These are phyloP conservation scores for Sebastes itinus DNA, from an alignment of 2,797 vertebrate species.

Conservation along the genomic window DNA sequence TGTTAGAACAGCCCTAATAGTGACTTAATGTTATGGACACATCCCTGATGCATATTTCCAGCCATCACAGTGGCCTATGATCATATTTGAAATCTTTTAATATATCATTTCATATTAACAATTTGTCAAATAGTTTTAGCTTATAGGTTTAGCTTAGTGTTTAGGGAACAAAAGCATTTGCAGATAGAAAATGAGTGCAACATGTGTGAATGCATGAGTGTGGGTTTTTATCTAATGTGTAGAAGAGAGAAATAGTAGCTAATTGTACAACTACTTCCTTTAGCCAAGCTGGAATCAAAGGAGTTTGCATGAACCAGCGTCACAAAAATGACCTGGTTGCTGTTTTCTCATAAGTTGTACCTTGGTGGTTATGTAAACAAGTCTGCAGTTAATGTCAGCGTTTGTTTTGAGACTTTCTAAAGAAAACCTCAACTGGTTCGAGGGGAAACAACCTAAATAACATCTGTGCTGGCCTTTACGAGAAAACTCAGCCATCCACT, in stretches of 20 bases:
- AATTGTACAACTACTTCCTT: neutral
- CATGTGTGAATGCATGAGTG: neutral
- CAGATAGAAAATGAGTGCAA: neutral
- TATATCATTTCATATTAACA: neutral
- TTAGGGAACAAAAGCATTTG: neutral
- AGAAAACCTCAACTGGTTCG: constrained; percentile 72
- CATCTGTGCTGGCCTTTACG: constrained; percentile 79
- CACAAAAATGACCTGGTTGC: neutral
- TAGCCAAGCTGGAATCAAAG: constrained; percentile 5
- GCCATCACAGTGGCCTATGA: neutral
- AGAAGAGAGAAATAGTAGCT: neutral
- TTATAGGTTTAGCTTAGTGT: neutral
- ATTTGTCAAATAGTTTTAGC: neutral
- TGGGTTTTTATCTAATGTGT: neutral
- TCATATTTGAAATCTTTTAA: neutral
- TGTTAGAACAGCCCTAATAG: neutral
- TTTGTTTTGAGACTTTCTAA: constrained; percentile 68
- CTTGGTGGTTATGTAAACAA: constrained; percentile 59
- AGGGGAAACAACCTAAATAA: constrained; percentile 69
- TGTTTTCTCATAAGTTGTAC: constrained; percentile 38
- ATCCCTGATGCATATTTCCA: neutral
- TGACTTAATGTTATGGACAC: neutral
- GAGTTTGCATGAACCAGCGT: neutral
- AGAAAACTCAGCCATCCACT: constrained; percentile 75
- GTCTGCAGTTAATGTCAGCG: constrained; percentile 39